Base-by-base conservation (phyloP, 2,797 vertebrate species). In the Aulostomus chinensis region DNA sequence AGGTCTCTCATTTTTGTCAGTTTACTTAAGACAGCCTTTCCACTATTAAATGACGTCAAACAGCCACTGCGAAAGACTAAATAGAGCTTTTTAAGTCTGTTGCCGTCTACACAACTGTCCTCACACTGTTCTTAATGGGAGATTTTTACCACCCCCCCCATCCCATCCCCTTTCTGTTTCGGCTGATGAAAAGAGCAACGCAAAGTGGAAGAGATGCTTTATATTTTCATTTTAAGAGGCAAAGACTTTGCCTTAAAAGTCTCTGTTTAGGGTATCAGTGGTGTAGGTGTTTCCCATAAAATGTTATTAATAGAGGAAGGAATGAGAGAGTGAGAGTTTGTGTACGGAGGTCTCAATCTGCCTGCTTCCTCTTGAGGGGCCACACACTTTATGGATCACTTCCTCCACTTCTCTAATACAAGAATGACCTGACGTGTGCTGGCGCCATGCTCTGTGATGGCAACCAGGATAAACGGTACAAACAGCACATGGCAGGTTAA, bases 1-100 rank as follows among this genome's bases (percentile, higher is more conserved):
- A 80, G 64, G 63, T 74, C 82, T 82, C 72, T 83, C 60, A 70
- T 81, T 83, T 86, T 83, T 81, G 69, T 79, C 72, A 64, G 85
- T 90, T 90, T 90, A 89, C 81, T 85, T 83, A 78, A 88, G 78
- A 72, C 59, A 57, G 68, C 62, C 71, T 79, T 80, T 69, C 73
- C 82, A 73, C 79, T 80, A 81, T 86, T 80, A 84, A 75, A 80
- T 89, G 80, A 90, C 77, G 86, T 89, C 87, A 88, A 86, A 80
- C 51, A 26, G 65, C 63, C 60, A 61, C 67, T 62, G 80, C 49
- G 49, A 38, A 80, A 87, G 81, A 73, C 83, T 87, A 87, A 87
- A 81, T 86, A 87, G 75, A 73, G 80, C 46, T 76, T 81, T 78
- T 77, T 57, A 74, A 70, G 59, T 63, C 67, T 59, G 55, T 61